These are phyloP conservation scores for Chymomyza caudatula DNA, from an alignment of 2,888 invertebrate genomes.

Conservation along the genomic window DNA sequence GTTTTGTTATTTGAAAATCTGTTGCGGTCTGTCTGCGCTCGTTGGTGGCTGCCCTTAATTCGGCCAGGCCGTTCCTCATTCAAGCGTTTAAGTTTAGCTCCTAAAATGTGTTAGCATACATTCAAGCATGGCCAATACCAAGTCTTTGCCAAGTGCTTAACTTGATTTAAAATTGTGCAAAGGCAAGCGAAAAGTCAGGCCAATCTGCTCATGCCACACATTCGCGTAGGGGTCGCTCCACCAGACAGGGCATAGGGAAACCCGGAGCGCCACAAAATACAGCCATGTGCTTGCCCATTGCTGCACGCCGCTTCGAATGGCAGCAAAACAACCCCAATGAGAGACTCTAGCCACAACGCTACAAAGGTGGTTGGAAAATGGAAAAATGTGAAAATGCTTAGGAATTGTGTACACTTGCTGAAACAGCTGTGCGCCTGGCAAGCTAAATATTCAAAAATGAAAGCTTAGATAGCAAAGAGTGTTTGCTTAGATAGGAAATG, in stretches of 20 bases:
- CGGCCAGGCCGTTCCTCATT: neutral
- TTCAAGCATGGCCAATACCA: neutral
- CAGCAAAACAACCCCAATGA: constrained; percentile 35
- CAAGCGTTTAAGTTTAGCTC: neutral
- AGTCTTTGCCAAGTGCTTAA: neutral
- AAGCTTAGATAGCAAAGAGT: constrained; percentile 43
- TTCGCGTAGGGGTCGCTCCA: neutral
- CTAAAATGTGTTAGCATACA: neutral
- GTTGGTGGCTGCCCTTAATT: neutral
- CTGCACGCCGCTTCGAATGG: constrained; percentile 30
- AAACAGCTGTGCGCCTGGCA: constrained; percentile 39
- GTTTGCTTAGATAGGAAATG: constrained; percentile 22
- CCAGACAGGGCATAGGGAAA: neutral
- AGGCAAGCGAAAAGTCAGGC: neutral
- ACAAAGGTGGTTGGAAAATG: neutral
- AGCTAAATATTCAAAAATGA: constrained; percentile 47
- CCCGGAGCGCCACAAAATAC: neutral
- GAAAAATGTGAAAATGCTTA: constrained; percentile 2
- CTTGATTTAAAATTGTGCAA: neutral
- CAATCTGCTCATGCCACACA: neutral
- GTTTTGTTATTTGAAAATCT: constrained; percentile 7
- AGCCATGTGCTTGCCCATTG: constrained; percentile 13
- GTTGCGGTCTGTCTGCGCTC: constrained; percentile 10
- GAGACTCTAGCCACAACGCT: neutral
- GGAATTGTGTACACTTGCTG: neutral